Percentiles rank a stretch among this genome's conserved stretches.
Evolutionary conservation across 2,888 invertebrate species (phyloP).

Genomic region (Mycogona germanica): DNA sequence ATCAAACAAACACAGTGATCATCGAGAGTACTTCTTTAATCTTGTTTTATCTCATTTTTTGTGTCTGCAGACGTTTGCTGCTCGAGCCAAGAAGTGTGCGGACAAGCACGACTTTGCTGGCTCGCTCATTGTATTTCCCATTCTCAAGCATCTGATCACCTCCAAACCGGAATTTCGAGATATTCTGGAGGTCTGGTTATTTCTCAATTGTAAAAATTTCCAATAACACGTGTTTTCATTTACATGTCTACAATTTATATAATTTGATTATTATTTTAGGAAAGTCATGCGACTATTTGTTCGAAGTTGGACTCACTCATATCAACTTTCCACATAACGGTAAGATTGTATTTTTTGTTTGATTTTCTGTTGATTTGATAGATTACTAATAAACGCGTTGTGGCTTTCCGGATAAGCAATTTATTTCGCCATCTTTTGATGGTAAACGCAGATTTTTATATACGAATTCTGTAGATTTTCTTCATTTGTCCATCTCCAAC

Average conservation of each 20-base stretch:
- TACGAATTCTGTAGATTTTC: background rate
- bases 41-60: constrained; percentile 27
- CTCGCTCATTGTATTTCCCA: constrained; percentile 67
- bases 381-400: no score
- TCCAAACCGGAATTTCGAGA: constrained; percentile 69
- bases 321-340: constrained; percentile 58
- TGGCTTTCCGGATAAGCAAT: no score
- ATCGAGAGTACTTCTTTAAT: background rate
- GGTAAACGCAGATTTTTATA: constrained; percentile 10
- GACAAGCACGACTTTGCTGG: constrained; percentile 64
- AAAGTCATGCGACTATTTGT: constrained; percentile 12
- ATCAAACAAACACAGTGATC: background rate
- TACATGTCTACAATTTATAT: no score
- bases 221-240: no score
- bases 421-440: no score
- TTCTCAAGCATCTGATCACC: constrained; percentile 59
- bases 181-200: constrained; percentile 53
- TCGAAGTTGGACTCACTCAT: constrained; percentile 57
- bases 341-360: no score
- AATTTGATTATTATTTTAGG: no score
- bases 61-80: constrained; percentile 57
- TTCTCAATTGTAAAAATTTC: no score
- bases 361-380: no score
- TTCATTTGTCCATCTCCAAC: background rate
- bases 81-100: constrained; percentile 59